These are phyloP conservation scores for Hoplostethus mediterraneus DNA, from an alignment of 2,797 vertebrate species.

Conservation along the genomic window DNA sequence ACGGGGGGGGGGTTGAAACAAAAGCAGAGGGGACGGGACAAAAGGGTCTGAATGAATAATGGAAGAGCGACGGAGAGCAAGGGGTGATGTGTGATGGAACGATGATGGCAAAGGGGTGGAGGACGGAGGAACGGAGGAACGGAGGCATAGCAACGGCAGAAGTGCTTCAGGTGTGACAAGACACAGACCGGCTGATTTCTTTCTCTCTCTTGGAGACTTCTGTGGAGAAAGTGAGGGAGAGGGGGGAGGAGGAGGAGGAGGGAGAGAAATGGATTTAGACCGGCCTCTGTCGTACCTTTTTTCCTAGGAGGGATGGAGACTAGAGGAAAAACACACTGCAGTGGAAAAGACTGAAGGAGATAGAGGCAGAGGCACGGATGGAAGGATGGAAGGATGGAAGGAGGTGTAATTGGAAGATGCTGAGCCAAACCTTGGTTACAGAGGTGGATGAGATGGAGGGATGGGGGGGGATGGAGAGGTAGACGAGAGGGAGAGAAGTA, in stretches of 20 bases:
- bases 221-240: background rate
- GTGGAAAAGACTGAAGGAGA: background rate
- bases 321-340: no score
- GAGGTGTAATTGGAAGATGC: constrained; percentile 35
- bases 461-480: no score
- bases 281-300: constrained; percentile 16
- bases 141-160: constrained; percentile 29
- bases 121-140: constrained; percentile 33
- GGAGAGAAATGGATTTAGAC: background rate
- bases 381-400: constrained; percentile 35
- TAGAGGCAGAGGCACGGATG: constrained; percentile 25
- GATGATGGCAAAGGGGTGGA: constrained; percentile 42
- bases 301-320: no score
- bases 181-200: constrained; percentile 45
- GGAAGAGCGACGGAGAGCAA: constrained; percentile 51
- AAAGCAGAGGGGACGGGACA: constrained; percentile 40
- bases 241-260: background rate
- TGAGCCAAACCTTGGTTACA: constrained; percentile 36
- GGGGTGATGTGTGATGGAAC: constrained; percentile 45
- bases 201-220: background rate
- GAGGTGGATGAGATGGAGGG: background rate
- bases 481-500: no score
- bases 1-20: constrained; percentile 28
- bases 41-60: constrained; percentile 58
- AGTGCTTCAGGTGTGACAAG: constrained; percentile 56